phyloP scores from a whole-genome alignment of 2,797 vertebrate genomes.

The Semaprochilodus insignis region DNA sequence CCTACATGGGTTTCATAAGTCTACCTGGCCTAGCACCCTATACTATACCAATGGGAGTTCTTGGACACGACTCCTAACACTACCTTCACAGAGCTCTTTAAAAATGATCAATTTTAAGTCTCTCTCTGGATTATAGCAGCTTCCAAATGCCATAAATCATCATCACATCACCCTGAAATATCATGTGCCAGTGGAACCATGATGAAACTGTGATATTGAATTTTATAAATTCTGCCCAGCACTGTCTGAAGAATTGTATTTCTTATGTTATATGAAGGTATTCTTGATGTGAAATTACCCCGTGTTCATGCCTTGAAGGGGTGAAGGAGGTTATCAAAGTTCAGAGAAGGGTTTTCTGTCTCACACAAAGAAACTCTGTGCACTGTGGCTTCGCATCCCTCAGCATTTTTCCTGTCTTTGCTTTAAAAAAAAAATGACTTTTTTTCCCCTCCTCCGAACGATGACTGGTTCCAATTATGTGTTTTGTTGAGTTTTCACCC shows the following conservation, averaged over 20 bases:
- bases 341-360: conserved; percentile 6
- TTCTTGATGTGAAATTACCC: conserved; percentile 5
- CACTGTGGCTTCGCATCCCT: conserved; percentile 73
- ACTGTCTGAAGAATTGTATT: neutral
- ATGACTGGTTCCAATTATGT: conserved; percentile 68
- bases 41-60: too few relatives aligned
- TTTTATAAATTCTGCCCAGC: neutral
- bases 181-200: too few relatives aligned
- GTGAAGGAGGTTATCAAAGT: conserved; percentile 10
- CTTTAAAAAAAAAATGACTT: conserved; percentile 54
- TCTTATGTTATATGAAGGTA: neutral
- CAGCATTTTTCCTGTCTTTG: conserved; percentile 65
- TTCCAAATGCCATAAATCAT: too few relatives aligned
- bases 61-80: too few relatives aligned
- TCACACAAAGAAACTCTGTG: conserved; percentile 73
- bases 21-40: too few relatives aligned
- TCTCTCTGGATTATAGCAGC: too few relatives aligned
- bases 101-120: too few relatives aligned
- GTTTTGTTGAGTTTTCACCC: conserved; percentile 63
- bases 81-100: too few relatives aligned
- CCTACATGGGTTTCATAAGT: too few relatives aligned
- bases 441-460: conserved; percentile 22
- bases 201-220: neutral
- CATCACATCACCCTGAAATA: too few relatives aligned
- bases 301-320: neutral